Evolutionary conservation across 2,113 vertebrate genomes (phyloP).

Genomic region (Telmatochromis brichardi): DNA sequence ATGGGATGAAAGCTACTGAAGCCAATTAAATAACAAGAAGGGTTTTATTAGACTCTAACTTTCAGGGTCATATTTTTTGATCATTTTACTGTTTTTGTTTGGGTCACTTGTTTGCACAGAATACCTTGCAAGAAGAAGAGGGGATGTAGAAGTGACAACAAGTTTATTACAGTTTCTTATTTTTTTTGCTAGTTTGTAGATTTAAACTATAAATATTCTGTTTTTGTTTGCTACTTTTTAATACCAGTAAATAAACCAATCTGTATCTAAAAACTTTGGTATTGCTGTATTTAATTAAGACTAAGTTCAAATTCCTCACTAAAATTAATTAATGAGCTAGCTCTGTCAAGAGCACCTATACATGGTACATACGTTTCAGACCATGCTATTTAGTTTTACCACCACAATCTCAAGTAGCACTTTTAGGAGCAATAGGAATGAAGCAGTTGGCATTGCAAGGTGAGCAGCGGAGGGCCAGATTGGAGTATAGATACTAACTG

Average conservation of each 20-base stretch:
- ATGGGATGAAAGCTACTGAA: background rate
- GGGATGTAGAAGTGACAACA: background rate
- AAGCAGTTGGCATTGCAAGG: background rate
- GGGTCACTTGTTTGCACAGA: background rate
- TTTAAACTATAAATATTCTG: background rate
- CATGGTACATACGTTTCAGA: background rate
- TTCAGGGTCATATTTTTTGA: background rate
- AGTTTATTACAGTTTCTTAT: background rate
- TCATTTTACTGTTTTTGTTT: background rate
- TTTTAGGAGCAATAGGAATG: background rate
- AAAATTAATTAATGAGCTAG: background rate
- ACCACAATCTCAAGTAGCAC: background rate
- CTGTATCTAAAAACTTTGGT: background rate
- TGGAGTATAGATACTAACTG: constrained; percentile 36
- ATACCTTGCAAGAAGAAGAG: background rate
- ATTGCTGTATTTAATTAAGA: background rate
- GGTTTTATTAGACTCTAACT: background rate
- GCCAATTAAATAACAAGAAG: constrained; percentile 9
- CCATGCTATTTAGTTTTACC: background rate
- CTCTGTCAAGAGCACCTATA: background rate
- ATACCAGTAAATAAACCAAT: background rate
- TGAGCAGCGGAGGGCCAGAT: background rate
- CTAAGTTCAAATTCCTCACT: background rate
- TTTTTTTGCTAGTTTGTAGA: background rate
- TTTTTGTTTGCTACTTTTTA: background rate